Evolutionary conservation across 2,797 vertebrate species (phyloP).

Genomic region (Echeneis naucrates): DNA sequence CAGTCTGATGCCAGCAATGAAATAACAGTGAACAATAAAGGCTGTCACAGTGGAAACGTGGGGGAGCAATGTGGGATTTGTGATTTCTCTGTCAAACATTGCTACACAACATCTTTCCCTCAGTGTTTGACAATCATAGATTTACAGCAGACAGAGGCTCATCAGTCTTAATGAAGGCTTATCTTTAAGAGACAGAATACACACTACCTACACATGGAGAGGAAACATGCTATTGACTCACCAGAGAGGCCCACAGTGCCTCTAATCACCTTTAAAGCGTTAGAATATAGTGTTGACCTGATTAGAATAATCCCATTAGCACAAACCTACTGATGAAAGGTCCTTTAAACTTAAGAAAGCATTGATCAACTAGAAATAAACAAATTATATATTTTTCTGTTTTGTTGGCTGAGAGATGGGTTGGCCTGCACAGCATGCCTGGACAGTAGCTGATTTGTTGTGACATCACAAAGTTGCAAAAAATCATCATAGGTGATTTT

Average conservation of each 20-base stretch:
- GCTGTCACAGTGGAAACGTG: conserved; percentile 59
- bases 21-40: conserved; percentile 57
- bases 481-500: no score
- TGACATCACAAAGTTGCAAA: no score
- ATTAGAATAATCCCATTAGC: neutral
- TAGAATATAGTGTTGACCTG: neutral
- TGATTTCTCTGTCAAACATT: conserved; percentile 65
- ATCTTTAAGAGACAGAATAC: conserved; percentile 69
- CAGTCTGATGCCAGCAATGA: conserved; percentile 60
- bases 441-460: no score
- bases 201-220: conserved; percentile 55
- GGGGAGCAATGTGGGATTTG: conserved; percentile 67
- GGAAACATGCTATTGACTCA: conserved; percentile 51
- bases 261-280: conserved; percentile 31
- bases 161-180: conserved; percentile 67
- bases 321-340: conserved; percentile 7
- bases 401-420: no score
- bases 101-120: conserved; percentile 30
- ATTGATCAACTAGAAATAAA: neutral
- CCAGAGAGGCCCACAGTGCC: conserved; percentile 27
- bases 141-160: conserved; percentile 53
- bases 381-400: neutral
- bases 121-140: conserved; percentile 49
- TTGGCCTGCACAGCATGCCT: no score
- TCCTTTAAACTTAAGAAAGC: neutral